Conservation (phyloP, 1,140 invertebrate species). For the Colletes latitarsis region DNA sequence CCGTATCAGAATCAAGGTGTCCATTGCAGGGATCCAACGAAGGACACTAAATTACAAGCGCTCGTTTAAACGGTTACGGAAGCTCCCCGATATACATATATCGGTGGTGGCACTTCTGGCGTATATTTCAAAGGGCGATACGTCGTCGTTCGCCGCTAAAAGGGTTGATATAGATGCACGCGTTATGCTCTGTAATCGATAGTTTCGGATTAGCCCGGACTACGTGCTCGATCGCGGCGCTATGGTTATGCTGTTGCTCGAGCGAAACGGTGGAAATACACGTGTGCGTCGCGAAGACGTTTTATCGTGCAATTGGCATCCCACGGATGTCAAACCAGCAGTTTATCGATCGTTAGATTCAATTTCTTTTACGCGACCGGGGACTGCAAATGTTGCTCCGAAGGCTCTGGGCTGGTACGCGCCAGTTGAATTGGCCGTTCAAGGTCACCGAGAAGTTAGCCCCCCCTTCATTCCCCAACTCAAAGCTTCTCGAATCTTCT, state of each 20-base stretch:
- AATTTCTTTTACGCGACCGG: too few species aligned
- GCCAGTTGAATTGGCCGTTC: too few species aligned
- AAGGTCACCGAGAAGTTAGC: background rate
- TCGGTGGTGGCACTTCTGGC: background rate
- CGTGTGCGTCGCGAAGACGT: background rate
- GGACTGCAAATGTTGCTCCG: too few species aligned
- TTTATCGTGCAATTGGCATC: background rate
- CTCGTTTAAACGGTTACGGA: constrained; percentile 29
- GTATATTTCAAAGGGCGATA: constrained; percentile 35
- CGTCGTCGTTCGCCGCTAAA: constrained; percentile 26
- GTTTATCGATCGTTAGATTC: too few species aligned
- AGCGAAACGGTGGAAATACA: background rate
- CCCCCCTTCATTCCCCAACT: background rate
- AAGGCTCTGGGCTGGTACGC: too few species aligned
- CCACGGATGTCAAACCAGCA: too few species aligned
- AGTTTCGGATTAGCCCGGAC: constrained; percentile 27
- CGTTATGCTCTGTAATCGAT: constrained; percentile 47
- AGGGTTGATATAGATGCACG: constrained; percentile 45
- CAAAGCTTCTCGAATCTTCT: background rate
- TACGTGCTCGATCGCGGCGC: constrained; percentile 12
- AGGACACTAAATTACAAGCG: constrained; percentile 20
- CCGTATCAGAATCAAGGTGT: constrained; percentile 9
- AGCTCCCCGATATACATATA: background rate
- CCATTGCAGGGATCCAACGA: background rate
- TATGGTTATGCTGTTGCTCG: constrained; percentile 1